Evolutionary conservation across 2,113 vertebrate genomes (phyloP).

Genomic region (Saccopteryx leptura): DNA sequence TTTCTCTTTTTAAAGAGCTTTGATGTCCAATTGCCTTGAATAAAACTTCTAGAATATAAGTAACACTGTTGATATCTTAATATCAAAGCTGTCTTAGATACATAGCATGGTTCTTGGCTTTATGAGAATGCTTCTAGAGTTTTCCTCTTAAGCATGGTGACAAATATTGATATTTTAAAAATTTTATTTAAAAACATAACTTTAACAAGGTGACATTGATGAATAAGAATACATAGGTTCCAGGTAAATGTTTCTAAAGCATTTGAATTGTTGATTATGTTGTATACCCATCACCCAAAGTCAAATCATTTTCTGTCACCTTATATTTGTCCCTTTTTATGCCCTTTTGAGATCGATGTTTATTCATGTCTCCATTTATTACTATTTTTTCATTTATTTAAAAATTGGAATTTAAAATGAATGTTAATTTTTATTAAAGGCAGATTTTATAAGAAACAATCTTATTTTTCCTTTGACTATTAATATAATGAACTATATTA

Average conservation of each 20-base stretch:
- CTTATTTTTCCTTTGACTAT: background rate
- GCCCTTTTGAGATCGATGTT: background rate
- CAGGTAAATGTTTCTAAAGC: too few species aligned
- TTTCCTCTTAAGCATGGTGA: background rate
- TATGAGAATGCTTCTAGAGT: background rate
- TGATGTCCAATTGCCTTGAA: background rate
- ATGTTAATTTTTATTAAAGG: background rate
- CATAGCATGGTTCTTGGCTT: background rate
- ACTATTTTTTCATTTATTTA: background rate
- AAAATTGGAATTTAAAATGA: background rate
- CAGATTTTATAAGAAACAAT: background rate
- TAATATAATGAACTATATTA: background rate
- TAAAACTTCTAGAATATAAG: background rate
- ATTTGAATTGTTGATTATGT: too few species aligned
- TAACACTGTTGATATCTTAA: background rate
- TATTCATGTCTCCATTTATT: background rate
- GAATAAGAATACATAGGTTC: too few species aligned
- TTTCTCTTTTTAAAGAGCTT: background rate
- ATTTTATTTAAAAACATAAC: too few species aligned
- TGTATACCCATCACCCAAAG: too few species aligned
- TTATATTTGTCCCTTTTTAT: too few species aligned
- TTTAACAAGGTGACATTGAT: too few species aligned
- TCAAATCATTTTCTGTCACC: too few species aligned
- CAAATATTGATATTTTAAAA: background rate
- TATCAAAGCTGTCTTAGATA: background rate